These are phyloP conservation scores for Syngnathus typhle DNA, from an alignment of 2,113 vertebrate species.

Conservation along the genomic window DNA sequence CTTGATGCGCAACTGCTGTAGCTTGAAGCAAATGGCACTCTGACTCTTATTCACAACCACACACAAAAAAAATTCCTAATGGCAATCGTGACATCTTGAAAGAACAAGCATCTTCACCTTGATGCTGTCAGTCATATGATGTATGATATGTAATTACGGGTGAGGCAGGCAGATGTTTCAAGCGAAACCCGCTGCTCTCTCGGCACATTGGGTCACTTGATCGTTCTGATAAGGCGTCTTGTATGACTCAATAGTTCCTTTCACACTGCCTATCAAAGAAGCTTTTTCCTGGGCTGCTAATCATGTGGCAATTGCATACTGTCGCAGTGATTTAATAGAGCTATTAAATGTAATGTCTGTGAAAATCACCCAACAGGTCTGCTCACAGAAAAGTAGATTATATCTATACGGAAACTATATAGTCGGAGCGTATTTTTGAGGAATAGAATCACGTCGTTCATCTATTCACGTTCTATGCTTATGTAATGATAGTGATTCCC, in stretches of 20 bases:
- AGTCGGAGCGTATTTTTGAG: not conserved
- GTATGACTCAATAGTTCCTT: not conserved
- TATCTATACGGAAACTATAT: not conserved
- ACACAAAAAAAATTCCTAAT: constrained; percentile 5
- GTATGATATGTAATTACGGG: constrained; percentile 33
- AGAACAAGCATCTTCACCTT: constrained; percentile 21
- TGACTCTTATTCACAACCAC: not conserved
- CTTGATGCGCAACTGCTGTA: constrained; percentile 20
- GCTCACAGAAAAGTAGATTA: constrained; percentile 12
- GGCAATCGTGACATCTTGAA: constrained; percentile 28
- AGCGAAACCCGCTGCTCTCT: not conserved
- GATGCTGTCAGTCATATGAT: constrained; percentile 29
- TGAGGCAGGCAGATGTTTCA: constrained; percentile 30
- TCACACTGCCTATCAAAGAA: not conserved
- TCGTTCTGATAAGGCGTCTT: constrained; percentile 35
- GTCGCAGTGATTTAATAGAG: constrained; percentile 6
- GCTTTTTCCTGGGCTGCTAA: not conserved
- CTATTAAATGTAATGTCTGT: constrained; percentile 1
- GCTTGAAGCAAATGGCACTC: not conserved
- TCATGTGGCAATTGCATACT: not conserved
- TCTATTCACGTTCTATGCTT: not conserved
- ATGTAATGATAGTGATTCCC: not conserved
- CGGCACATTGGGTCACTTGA: constrained; percentile 7
- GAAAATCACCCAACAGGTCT: constrained; percentile 1
- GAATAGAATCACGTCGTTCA: not conserved